Percentiles rank a stretch among this genome's conserved stretches.
Conservation (phyloP, 2,797 vertebrate species). For the Sebastes alutus region DNA sequence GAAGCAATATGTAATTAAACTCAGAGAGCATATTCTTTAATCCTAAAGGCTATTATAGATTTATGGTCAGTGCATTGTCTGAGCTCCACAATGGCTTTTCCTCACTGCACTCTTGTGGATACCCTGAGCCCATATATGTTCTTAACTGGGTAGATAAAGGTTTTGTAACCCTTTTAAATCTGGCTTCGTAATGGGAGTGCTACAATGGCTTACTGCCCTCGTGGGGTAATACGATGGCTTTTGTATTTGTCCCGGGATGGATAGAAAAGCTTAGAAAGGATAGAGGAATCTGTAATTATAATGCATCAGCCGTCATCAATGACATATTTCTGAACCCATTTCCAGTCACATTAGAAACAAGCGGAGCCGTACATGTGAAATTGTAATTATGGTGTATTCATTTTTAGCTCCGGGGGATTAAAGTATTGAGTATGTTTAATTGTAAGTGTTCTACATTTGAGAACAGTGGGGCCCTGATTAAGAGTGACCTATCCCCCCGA, state of each 20-base stretch:
- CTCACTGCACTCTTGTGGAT: constrained; percentile 53
- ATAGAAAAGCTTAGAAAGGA: constrained; percentile 46
- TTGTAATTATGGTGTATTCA: constrained; percentile 75
- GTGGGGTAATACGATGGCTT: constrained; percentile 63
- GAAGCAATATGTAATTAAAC: constrained; percentile 87
- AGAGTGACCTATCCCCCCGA: constrained; percentile 64
- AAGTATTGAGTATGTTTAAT: constrained; percentile 75
- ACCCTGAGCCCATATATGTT: constrained; percentile 69
- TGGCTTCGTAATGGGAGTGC: constrained; percentile 71
- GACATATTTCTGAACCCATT: constrained; percentile 80
- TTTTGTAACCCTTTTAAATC: constrained; percentile 79
- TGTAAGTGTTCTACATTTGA: constrained; percentile 79
- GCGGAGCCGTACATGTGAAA: constrained; percentile 61
- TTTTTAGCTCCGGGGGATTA: constrained; percentile 75
- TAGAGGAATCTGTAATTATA: constrained; percentile 76
- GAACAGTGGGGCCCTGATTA: constrained; percentile 69
- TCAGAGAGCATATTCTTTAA: constrained; percentile 85
- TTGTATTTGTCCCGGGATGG: constrained; percentile 61
- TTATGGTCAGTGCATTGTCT: constrained; percentile 82
- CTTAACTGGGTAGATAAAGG: constrained; percentile 85
- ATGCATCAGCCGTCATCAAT: constrained; percentile 72
- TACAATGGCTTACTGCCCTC: constrained; percentile 57
- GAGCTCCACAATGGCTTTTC: constrained; percentile 64
- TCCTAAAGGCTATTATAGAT: constrained; percentile 86
- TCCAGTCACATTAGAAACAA: constrained; percentile 63